phyloP scores from a whole-genome alignment of 2,113 vertebrate species.

The Sterrhoptilus dennistouni region DNA sequence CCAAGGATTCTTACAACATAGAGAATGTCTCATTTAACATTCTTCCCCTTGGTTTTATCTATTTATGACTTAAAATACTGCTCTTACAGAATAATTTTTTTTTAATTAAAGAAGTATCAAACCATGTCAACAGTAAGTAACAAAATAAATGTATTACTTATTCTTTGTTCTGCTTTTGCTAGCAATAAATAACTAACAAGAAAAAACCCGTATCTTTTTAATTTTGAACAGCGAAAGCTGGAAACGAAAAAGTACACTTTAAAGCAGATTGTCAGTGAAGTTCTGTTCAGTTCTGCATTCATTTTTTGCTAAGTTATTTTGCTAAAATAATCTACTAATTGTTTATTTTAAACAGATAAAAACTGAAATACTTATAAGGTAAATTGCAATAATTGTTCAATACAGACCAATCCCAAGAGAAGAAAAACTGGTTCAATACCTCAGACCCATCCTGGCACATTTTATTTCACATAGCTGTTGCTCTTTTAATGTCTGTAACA shows the following conservation, averaged over 20 bases:
- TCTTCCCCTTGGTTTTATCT: neutral
- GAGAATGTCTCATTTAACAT: neutral
- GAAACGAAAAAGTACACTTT: neutral
- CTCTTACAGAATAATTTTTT: neutral
- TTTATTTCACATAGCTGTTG: neutral
- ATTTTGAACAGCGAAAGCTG: neutral
- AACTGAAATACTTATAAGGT: neutral
- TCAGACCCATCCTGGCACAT: neutral
- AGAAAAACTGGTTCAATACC: neutral
- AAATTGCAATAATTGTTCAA: neutral
- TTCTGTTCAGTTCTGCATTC: neutral
- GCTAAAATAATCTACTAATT: neutral
- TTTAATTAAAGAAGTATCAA: neutral
- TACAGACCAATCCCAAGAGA: neutral
- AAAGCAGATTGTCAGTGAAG: neutral
- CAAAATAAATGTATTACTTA: neutral
- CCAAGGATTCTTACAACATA: neutral
- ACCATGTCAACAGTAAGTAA: neutral
- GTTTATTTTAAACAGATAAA: neutral
- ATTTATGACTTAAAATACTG: neutral
- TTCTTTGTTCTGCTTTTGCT: neutral
- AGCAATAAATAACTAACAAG: neutral
- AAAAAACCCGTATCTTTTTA: neutral
- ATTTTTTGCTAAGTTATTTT: neutral
- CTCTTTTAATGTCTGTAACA: neutral